Base-by-base conservation (phyloP, 2,797 vertebrate species). In the Halcyon leucocephala region DNA sequence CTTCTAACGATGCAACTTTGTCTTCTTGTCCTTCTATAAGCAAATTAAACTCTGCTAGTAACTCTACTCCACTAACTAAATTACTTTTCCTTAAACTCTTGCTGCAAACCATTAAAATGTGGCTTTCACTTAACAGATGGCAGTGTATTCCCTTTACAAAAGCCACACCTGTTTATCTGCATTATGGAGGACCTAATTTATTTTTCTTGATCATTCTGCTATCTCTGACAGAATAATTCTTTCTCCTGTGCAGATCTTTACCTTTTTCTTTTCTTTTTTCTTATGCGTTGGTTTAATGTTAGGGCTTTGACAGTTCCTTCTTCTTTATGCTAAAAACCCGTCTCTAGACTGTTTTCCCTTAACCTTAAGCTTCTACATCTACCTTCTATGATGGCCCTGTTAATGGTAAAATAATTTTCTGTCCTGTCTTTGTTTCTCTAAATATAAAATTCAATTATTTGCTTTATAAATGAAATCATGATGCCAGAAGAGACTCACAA, bases 181-280 rank as follows among this genome's bases (percentile, higher is more conserved):
- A 79, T 93, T 94, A 61, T 89, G 39, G 90, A 96, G 80, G 73
- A 86, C 42, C 55, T 89, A 84, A 94, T 90, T 96, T 90, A 55
- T 93, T 94, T 83, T 93, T 90, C 90, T 89, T 90, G 73, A 92
- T 89, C 35, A 72, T 93, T 89, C 72, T 91, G 8, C 77, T 93
- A 15, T 44, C 81, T 89, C 81, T 92, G 76, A 94, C 76, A 86
- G 86, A 92, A 92, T 94, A 90, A 93, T 94, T 93, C 55, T 90
- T 95, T 90, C 52, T 94, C 42, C 33, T 80, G 31, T 82, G 37
- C 31, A 57, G 41, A 67, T 77, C 61, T 85, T 79, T 92, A 54
- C 46, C 61, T 83, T 82, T 84, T 51, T 60, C 14, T 60, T 26
- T 77, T 85, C 9, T 12, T 60, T 26, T 77, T 85, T 8, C 15